Percentiles rank a stretch among this genome's conserved stretches.
phyloP scores from a whole-genome alignment of 2,797 vertebrate genomes.

The Chiloscyllium punctatum region DNA sequence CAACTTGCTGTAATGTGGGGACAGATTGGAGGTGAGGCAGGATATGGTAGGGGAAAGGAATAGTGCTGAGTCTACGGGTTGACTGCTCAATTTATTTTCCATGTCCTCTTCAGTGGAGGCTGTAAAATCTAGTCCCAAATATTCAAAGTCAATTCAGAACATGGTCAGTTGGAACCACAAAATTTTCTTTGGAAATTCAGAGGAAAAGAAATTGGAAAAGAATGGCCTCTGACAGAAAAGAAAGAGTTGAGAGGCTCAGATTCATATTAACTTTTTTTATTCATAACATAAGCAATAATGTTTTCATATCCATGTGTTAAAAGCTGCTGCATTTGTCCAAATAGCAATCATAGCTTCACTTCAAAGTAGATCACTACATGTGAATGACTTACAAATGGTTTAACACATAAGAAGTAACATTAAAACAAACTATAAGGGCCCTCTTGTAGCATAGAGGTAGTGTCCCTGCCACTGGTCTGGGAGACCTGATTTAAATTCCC shows the following conservation, averaged over 20 bases:
- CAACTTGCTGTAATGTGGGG: too few relatives aligned
- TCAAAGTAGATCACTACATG: neutral
- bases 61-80: too few relatives aligned
- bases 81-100: too few relatives aligned
- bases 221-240: neutral
- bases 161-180: neutral
- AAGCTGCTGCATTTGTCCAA: neutral
- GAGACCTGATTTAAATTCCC: too few relatives aligned
- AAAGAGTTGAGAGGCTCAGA: neutral
- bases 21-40: too few relatives aligned
- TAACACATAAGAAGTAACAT: neutral
- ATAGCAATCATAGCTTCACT: neutral
- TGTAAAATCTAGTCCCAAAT: too few relatives aligned
- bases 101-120: too few relatives aligned
- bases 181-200: neutral
- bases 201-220: neutral
- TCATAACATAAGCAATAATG: neutral
- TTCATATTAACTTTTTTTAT: neutral
- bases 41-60: too few relatives aligned
- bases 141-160: neutral
- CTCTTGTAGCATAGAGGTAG: too few relatives aligned
- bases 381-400: neutral
- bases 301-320: neutral
- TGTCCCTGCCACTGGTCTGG: too few relatives aligned
- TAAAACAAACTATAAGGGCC: neutral